Conservation (phyloP, 1,140 invertebrate genomes). For the Trichonephila clavipes region DNA sequence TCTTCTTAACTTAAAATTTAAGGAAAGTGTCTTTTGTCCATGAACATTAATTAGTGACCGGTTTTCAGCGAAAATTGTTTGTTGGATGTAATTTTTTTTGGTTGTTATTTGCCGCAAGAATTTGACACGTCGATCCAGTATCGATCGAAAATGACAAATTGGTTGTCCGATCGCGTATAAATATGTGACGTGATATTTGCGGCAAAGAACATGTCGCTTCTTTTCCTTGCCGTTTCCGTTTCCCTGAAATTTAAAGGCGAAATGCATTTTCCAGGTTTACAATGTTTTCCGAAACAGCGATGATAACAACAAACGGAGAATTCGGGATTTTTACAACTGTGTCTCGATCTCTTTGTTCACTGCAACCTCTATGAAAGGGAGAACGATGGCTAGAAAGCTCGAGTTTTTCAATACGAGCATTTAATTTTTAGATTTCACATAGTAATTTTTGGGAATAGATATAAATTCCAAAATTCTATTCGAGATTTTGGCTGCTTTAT, state of each 20-base stretch:
- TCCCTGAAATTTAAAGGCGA: neutral
- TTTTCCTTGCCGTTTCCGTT: neutral
- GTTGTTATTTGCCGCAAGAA: slow-evolving; percentile 7
- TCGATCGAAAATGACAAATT: slow-evolving; percentile 64
- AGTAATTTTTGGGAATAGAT: neutral
- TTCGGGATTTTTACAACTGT: neutral
- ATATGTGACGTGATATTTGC: neutral
- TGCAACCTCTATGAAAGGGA: neutral
- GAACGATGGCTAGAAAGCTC: neutral
- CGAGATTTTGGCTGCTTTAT: slow-evolving; percentile 35
- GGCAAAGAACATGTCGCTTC: slow-evolving; percentile 17
- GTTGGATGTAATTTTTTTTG: neutral
- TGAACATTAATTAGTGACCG: slow-evolving; percentile 35
- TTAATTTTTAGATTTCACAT: neutral
- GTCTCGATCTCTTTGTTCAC: neutral
- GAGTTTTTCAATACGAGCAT: neutral
- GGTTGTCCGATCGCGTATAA: slow-evolving; percentile 4
- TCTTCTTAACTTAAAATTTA: slow-evolving; percentile 40
- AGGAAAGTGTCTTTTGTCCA: neutral
- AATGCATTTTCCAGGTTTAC: neutral
- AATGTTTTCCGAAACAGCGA: neutral
- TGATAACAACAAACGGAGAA: slow-evolving; percentile 23
- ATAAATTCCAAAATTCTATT: neutral
- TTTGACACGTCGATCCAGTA: neutral
- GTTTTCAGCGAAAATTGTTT: slow-evolving; percentile 54